These are phyloP conservation scores for Eupleurogrammus muticus DNA, from an alignment of 2,797 vertebrate species.

Conservation along the genomic window DNA sequence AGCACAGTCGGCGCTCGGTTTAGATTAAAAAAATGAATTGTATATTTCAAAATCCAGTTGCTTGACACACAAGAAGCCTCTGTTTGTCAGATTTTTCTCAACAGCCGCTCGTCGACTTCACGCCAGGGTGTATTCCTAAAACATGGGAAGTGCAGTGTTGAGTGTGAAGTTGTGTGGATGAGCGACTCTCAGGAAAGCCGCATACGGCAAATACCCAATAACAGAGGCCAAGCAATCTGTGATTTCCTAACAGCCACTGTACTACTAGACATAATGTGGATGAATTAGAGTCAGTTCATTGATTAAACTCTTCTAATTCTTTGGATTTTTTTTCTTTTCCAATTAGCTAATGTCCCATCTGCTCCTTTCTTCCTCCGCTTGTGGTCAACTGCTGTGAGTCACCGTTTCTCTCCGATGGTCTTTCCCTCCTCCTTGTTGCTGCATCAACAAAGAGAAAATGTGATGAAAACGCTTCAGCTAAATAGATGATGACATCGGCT, in stretches of 20 bases:
- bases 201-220: no score
- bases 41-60: background rate
- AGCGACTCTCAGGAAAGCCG: no score
- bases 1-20: slow-evolving; percentile 23
- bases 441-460: slow-evolving; percentile 29
- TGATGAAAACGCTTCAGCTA: slow-evolving; percentile 15
- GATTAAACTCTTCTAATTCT: slow-evolving; percentile 43
- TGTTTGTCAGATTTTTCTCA: no score
- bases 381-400: slow-evolving; percentile 37
- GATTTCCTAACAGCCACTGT: no score
- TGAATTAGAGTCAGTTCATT: slow-evolving; percentile 46
- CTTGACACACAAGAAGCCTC: no score
- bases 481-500: slow-evolving; percentile 6
- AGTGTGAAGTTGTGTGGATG: no score
- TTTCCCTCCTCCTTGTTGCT: slow-evolving; percentile 20
- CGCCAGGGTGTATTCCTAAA: no score
- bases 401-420: slow-evolving; percentile 20
- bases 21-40: slow-evolving; percentile 14
- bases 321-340: slow-evolving; percentile 38
- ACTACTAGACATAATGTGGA: slow-evolving; percentile 19
- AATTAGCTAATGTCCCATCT: slow-evolving; percentile 60
- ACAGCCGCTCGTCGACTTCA: no score
- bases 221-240: background rate
- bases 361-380: slow-evolving; percentile 14
- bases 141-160: no score